Percentiles rank a stretch among this genome's conserved stretches.
These are phyloP conservation scores for Clitarchus hookeri DNA, from an alignment of 2,888 invertebrate species.

Conservation along the genomic window DNA sequence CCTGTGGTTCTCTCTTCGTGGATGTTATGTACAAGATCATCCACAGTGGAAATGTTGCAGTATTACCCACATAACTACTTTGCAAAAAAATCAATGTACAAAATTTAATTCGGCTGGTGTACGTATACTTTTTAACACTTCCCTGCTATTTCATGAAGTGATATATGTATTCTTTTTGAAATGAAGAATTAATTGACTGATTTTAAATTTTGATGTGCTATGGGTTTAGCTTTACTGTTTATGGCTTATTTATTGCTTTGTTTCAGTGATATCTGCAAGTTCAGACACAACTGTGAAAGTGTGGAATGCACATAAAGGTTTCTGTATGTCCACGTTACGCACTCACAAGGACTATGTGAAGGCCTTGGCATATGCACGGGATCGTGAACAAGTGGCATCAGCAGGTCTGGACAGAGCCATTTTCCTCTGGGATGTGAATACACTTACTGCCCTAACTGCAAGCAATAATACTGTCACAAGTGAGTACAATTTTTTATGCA, in stretches of 20 bases:
- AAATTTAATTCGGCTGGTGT: too few species aligned
- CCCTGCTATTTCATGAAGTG: too few species aligned
- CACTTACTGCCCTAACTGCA: slow-evolving; percentile 94
- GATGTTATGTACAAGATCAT: too few species aligned
- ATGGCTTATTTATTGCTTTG: slow-evolving; percentile 9
- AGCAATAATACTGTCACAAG: slow-evolving; percentile 99
- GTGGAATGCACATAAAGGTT: slow-evolving; percentile 99
- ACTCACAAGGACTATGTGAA: slow-evolving; percentile 99
- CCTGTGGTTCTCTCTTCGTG: too few species aligned
- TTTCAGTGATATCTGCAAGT: slow-evolving; percentile 94
- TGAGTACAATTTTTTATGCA: slow-evolving; percentile 53
- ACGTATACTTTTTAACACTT: too few species aligned
- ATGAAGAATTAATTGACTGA: too few species aligned
- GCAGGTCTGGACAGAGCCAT: slow-evolving; percentile 96
- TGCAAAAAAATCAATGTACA: too few species aligned
- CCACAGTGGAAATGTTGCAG: too few species aligned
- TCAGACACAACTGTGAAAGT: slow-evolving; percentile 99
- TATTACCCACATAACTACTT: too few species aligned
- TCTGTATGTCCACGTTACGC: slow-evolving; percentile 97
- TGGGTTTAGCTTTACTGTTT: too few species aligned
- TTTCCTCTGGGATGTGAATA: slow-evolving; percentile 98
- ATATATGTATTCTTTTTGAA: too few species aligned
- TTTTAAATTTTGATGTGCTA: too few species aligned
- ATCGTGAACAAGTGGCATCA: slow-evolving; percentile 94
- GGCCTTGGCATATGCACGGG: slow-evolving; percentile 95